These are phyloP conservation scores for Mus pahari DNA, from an alignment of 2,113 vertebrate species.

Conservation along the genomic window DNA sequence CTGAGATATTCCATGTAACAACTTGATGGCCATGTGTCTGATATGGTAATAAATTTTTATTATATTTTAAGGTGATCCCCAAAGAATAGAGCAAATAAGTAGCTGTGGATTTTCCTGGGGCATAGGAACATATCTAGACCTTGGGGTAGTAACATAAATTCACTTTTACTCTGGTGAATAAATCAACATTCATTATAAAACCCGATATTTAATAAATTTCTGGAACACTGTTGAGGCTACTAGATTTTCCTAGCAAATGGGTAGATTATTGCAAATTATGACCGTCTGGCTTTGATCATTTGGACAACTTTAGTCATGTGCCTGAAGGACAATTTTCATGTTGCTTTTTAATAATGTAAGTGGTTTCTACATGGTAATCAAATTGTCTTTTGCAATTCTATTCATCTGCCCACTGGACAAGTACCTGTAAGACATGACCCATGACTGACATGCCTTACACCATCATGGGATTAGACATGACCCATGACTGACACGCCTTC, in stretches of 20 bases:
- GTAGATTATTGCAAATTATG: conserved; percentile 10
- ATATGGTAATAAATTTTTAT: conserved; percentile 63
- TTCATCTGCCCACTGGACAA: neutral
- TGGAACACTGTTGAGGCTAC: neutral
- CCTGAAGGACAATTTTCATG: conserved; percentile 15
- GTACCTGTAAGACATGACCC: neutral
- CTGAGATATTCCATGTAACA: conserved; percentile 59
- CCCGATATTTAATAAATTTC: conserved; percentile 43
- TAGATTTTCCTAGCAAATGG: conserved; percentile 21
- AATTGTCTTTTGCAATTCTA: conserved; percentile 46
- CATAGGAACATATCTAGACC: neutral
- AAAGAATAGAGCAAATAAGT: conserved; percentile 54
- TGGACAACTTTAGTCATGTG: neutral
- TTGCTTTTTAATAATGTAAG: conserved; percentile 20
- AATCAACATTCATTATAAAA: conserved; percentile 29
- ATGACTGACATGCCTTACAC: neutral
- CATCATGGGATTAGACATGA: neutral
- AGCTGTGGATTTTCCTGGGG: neutral
- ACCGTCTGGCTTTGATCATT: conserved; percentile 38
- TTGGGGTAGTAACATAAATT: conserved; percentile 38
- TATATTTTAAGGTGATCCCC: conserved; percentile 41
- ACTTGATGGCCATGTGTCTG: conserved; percentile 66
- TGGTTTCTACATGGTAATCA: neutral
- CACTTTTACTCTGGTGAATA: neutral
- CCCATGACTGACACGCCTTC: neutral